phyloP scores from a whole-genome alignment of 2,888 invertebrate genomes.

The Ichneumoninae sp. region DNA sequence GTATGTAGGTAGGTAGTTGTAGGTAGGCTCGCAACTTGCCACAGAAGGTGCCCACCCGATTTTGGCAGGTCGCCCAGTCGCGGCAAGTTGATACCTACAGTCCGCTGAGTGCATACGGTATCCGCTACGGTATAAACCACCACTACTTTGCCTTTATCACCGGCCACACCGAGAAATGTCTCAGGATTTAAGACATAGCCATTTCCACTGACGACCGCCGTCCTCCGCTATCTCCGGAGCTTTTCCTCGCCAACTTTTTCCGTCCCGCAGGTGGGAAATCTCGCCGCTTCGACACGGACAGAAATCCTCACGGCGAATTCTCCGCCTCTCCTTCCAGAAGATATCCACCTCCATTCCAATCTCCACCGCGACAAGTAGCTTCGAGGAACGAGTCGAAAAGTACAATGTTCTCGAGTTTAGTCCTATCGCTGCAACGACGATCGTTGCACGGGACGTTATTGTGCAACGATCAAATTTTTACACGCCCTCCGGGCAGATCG shows the following conservation, averaged over 20 bases:
- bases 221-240: conserved; percentile 1
- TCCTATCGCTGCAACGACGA: not conserved
- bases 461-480: not conserved
- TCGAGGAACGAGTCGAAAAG: not conserved
- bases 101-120: conserved; percentile 11
- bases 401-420: not conserved
- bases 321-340: not conserved
- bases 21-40: not conserved
- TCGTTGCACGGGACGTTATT: not conserved
- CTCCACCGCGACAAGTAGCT: not conserved
- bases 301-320: conserved; percentile 11
- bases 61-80: conserved; percentile 55
- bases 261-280: conserved; percentile 28
- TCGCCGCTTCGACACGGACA: conserved; percentile 1
- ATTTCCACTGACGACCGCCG: conserved; percentile 28
- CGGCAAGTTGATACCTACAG: conserved; percentile 28
- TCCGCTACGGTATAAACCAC: not conserved
- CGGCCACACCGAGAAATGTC: conserved; percentile 9
- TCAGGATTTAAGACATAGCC: conserved; percentile 11
- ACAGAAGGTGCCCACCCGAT: conserved; percentile 27
- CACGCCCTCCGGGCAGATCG: too few relatives aligned
- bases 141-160: conserved; percentile 22
- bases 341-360: not conserved
- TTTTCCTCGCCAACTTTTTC: not conserved
- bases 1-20: conserved; percentile 12